phyloP scores from a whole-genome alignment of 2,797 vertebrate species.

The Girardinus metallicus region DNA sequence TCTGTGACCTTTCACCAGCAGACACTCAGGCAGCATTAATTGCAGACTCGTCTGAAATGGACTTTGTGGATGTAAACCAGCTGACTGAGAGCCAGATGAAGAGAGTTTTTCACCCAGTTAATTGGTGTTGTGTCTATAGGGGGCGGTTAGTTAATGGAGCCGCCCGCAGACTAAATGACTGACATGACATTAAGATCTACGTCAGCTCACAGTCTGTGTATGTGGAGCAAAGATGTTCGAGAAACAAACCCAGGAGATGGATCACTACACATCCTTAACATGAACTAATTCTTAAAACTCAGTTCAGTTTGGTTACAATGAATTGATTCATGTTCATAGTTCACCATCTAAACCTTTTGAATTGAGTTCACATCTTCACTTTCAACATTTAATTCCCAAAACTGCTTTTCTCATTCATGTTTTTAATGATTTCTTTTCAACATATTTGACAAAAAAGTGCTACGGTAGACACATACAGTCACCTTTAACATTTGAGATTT shows the following conservation, averaged over 20 bases:
- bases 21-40: slow-evolving; percentile 20
- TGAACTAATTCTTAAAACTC: neutral
- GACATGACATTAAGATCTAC: slow-evolving; percentile 61
- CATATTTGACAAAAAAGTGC: neutral
- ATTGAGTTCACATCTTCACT: neutral
- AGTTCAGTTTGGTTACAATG: neutral
- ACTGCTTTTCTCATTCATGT: neutral
- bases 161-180: slow-evolving; percentile 60
- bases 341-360: neutral
- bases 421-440: neutral
- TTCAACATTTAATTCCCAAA: neutral
- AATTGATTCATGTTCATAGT: neutral
- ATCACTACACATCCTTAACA: neutral
- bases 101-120: slow-evolving; percentile 32
- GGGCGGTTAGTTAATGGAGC: slow-evolving; percentile 56
- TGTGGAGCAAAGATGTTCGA: neutral
- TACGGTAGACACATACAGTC: neutral
- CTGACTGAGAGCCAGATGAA: slow-evolving; percentile 20
- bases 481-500: neutral
- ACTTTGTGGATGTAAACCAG: slow-evolving; percentile 6
- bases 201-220: slow-evolving; percentile 2
- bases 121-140: slow-evolving; percentile 57
- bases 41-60: slow-evolving; percentile 32
- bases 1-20: slow-evolving; percentile 38
- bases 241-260: neutral